Base-by-base conservation (phyloP, 2,113 vertebrate genomes). In the Phaethon lepturus region DNA sequence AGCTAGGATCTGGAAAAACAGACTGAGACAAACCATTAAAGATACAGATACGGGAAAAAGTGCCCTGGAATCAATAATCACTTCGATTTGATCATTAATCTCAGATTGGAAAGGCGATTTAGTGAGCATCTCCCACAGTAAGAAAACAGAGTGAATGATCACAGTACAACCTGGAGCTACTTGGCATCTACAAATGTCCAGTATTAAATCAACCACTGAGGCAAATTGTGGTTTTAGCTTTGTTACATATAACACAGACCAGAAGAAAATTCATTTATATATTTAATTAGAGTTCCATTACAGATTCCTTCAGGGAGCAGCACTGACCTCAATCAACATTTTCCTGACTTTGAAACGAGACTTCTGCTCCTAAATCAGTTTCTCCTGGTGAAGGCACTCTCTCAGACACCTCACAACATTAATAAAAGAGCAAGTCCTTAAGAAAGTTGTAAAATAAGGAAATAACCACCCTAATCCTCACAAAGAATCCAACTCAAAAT, bases 401-500 rank as follows among this genome's bases (percentile, higher is more conserved):
- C 38, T 87, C 56, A 64, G 62, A 56, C 24, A 85, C 13, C 40
- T 83, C 35, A 63, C 18, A 71, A 40, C 9, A 35, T 58, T 33
- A 67, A 58, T 22, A 64, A 42, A 88, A 68, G 11, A 84, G 4
- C 19, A 85, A 92, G 23, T 23, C 35, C n/a, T 62, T 38, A 60
- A 56, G 35, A 53, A 55, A 11, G 25, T 28, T 77, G 78, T 56
- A 23, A 64, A 63, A 72, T 33, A 73, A 63, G 11, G 59, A 86
- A 73, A 22, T 28, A 90, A 73, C 17, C 11, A 85, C 29, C 7
- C 7, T 83, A 62, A 66, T 23, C 14, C 26, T 87, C 73, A 80
- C 24, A 35, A 73, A 88, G 20, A 74, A 93, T 64, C n/a, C 60
- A 77, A 25, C 14, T 72, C 67, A 60, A 94, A 82, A 87, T 98